Percentiles rank a stretch among this genome's conserved stretches.
Evolutionary conservation across 2,888 invertebrate species (phyloP).

Genomic region (Drosophila neutralis): DNA sequence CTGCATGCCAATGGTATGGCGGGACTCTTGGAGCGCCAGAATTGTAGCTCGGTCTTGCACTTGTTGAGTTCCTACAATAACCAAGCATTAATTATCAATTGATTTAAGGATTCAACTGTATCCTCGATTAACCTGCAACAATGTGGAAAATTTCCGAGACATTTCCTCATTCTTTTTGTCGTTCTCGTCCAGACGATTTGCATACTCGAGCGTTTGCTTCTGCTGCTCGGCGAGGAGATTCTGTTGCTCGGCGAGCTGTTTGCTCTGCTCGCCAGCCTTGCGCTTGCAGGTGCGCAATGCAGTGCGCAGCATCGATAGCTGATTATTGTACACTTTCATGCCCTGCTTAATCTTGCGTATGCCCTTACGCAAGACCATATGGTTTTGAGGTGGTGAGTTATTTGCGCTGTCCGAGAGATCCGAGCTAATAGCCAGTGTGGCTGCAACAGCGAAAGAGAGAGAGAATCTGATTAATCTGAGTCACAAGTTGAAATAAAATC

Average conservation of each 20-base stretch:
- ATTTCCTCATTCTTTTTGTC: slow-evolving; percentile 96
- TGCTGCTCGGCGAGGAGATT: slow-evolving; percentile 90
- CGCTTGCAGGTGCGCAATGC: slow-evolving; percentile 92
- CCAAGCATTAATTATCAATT: slow-evolving; percentile 4
- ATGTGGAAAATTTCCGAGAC: slow-evolving; percentile 94
- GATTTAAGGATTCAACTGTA: background rate
- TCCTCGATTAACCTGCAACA: slow-evolving; percentile 87
- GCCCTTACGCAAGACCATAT: slow-evolving; percentile 93
- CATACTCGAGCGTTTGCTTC: slow-evolving; percentile 91
- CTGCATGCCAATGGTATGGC: slow-evolving; percentile 89
- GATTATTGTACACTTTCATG: slow-evolving; percentile 94
- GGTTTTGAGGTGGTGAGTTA: slow-evolving; percentile 90
- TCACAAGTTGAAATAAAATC: background rate
- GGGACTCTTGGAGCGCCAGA: slow-evolving; percentile 95
- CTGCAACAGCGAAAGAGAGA: slow-evolving; percentile 54
- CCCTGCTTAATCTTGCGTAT: slow-evolving; percentile 95
- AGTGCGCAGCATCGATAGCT: slow-evolving; percentile 91
- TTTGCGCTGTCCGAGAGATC: slow-evolving; percentile 81
- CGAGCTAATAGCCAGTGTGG: slow-evolving; percentile 81
- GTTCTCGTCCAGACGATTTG: slow-evolving; percentile 93
- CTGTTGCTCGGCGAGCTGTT: slow-evolving; percentile 92
- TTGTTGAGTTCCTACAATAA: slow-evolving; percentile 92
- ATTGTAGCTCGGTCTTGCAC: slow-evolving; percentile 95
- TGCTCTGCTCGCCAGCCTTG: slow-evolving; percentile 93
- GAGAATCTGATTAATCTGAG: slow-evolving; percentile 47